Percentiles rank a stretch among this genome's conserved stretches.
Conservation (phyloP, 2,888 invertebrate species). For the Oscheius myriophilus region DNA sequence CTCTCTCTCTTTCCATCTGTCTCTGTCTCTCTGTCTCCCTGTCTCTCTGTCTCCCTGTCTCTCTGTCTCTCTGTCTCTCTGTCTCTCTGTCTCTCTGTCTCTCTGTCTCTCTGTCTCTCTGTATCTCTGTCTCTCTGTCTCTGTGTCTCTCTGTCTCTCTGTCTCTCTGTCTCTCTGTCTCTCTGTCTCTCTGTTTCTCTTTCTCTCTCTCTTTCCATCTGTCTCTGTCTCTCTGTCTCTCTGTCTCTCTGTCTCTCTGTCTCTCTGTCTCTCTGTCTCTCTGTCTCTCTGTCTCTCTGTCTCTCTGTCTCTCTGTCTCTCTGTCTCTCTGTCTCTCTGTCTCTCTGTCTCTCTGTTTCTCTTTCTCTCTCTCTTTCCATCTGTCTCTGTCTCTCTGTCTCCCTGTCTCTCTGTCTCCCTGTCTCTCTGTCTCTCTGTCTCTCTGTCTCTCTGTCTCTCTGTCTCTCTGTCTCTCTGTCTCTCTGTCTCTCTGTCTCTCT, state of each 20-base stretch:
- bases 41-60: neutral
- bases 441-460: neutral
- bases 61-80: conserved; percentile 2
- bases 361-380: neutral
- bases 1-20: neutral
- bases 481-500: neutral
- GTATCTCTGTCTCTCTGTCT: neutral
- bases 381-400: neutral
- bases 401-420: neutral
- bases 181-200: too few relatives aligned
- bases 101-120: neutral
- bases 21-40: neutral
- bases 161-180: neutral
- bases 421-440: too few relatives aligned
- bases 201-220: neutral
- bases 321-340: neutral
- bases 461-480: neutral
- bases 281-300: conserved; percentile 1
- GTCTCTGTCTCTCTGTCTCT: neutral
- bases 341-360: neutral
- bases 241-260: neutral
- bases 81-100: neutral
- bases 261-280: neutral
- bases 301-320: conserved; percentile 10
- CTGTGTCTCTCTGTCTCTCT: neutral